These are phyloP conservation scores for Xanthorhoe designata DNA, from an alignment of 2,888 invertebrate species.

Conservation along the genomic window DNA sequence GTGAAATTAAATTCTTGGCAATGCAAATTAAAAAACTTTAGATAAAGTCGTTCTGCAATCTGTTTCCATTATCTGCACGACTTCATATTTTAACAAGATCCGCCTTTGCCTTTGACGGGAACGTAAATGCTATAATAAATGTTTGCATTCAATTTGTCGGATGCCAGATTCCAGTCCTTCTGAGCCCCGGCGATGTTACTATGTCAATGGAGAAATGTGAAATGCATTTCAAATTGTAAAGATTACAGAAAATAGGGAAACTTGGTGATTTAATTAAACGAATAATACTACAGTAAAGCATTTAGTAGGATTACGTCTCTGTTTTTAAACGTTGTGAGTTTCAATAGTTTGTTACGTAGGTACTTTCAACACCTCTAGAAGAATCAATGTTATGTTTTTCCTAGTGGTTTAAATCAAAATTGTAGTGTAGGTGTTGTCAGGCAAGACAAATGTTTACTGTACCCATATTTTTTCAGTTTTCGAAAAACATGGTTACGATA, in stretches of 20 bases:
- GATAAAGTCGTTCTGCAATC: constrained; percentile 14
- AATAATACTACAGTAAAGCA: too few species aligned
- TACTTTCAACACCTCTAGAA: too few species aligned
- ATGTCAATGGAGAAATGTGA: constrained; percentile 21
- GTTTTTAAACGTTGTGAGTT: too few species aligned
- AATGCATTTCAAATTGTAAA: constrained; percentile 20
- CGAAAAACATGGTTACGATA: background rate
- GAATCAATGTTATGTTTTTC: too few species aligned
- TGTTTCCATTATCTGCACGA: constrained; percentile 6
- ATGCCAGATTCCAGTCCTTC: constrained; percentile 41
- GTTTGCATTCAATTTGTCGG: constrained; percentile 59
- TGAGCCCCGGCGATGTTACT: constrained; percentile 40
- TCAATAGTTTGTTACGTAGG: too few species aligned
- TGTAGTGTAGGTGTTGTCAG: too few species aligned
- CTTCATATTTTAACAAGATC: constrained; percentile 39
- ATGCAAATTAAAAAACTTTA: constrained; percentile 16
- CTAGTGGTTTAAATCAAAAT: too few species aligned
- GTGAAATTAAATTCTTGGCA: constrained; percentile 6
- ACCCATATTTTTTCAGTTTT: background rate
- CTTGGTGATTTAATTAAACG: background rate
- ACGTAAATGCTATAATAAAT: constrained; percentile 50
- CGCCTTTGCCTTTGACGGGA: constrained; percentile 43
- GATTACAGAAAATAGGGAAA: background rate
- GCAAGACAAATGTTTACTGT: background rate
- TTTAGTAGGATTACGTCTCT: too few species aligned